Evolutionary conservation across 2,888 invertebrate genomes (phyloP).

Genomic region (Antheraea assamensis): DNA sequence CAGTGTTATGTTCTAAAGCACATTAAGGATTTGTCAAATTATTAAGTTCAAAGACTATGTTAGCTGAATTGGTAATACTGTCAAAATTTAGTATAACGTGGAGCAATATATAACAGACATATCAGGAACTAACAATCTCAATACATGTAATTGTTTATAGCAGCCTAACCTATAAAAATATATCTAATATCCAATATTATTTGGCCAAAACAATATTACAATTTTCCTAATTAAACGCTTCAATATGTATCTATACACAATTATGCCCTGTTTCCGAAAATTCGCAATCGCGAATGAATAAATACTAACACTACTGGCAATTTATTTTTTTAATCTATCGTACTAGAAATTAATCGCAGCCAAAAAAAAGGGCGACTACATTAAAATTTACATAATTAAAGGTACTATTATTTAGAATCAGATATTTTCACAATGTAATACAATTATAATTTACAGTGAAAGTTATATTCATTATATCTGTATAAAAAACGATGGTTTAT

Average conservation of each 20-base stretch:
- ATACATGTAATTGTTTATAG: not conserved
- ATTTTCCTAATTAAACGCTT: not conserved
- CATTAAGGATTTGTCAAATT: too few species aligned
- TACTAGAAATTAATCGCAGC: not conserved
- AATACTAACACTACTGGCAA: not conserved
- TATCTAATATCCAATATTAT: not conserved
- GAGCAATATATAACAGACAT: too few species aligned
- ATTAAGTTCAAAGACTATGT: too few species aligned
- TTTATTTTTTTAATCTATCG: not conserved
- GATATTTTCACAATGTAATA: not conserved
- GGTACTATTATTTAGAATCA: not conserved
- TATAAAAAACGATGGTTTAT: too few species aligned
- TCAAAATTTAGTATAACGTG: too few species aligned
- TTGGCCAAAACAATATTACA: not conserved
- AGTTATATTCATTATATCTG: not conserved
- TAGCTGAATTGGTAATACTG: too few species aligned
- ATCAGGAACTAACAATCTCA: too few species aligned
- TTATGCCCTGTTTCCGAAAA: not conserved
- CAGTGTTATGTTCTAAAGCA: too few species aligned
- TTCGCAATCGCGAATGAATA: not conserved
- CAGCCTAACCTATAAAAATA: not conserved
- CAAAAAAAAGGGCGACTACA: not conserved
- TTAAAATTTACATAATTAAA: not conserved
- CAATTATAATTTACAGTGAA: not conserved
- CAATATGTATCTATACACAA: constrained; percentile 1